phyloP scores from a whole-genome alignment of 2,113 vertebrate species.

The Conger conger region DNA sequence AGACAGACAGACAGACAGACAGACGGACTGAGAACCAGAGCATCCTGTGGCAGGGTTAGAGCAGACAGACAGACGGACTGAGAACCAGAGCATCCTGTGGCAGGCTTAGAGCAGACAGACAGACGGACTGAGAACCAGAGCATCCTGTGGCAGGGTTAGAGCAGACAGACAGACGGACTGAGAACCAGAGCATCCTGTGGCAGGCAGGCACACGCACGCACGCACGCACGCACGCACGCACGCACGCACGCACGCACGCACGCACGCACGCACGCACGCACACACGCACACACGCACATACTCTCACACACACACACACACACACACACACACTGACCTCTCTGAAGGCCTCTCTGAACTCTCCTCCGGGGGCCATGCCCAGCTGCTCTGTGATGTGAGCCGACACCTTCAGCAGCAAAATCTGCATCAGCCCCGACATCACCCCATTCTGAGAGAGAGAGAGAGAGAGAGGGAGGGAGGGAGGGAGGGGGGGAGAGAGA shows the following conservation, averaged over 20 bases:
- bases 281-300: background rate
- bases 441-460: slow-evolving; percentile 80
- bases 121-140: too few species aligned
- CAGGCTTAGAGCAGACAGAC: too few species aligned
- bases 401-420: slow-evolving; percentile 95
- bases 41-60: too few species aligned
- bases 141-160: too few species aligned
- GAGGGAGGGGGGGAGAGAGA: background rate
- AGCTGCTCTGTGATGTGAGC: slow-evolving; percentile 98
- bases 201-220: background rate
- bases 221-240: background rate
- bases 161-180: too few species aligned
- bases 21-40: too few species aligned
- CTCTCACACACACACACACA: background rate
- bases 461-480: background rate
- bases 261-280: background rate
- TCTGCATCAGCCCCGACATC: slow-evolving; percentile 98
- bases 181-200: background rate
- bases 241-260: too few species aligned
- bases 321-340: slow-evolving; percentile 69
- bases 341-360: slow-evolving; percentile 96
- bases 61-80: too few species aligned
- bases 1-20: background rate
- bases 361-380: slow-evolving; percentile 96
- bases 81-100: too few species aligned